phyloP scores from a whole-genome alignment of 2,797 vertebrate species.

The Cuniculus paca region DNA sequence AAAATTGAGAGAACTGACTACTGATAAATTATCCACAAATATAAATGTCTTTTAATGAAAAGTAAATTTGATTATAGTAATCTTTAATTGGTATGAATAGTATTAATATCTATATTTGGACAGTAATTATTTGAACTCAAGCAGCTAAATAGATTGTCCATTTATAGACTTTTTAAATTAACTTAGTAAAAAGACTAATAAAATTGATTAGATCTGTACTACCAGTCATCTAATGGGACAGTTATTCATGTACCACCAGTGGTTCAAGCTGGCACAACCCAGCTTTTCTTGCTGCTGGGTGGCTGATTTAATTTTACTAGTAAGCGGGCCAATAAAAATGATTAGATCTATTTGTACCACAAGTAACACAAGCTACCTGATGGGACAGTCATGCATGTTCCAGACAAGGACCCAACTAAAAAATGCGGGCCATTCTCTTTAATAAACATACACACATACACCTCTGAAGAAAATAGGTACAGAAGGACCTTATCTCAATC shows the following conservation, averaged over 20 bases:
- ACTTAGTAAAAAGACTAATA: background rate
- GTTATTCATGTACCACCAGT: no score
- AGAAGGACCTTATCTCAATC: background rate
- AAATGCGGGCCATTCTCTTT: background rate
- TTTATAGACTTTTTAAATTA: background rate
- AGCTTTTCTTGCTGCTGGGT: background rate
- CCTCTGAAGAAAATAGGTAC: background rate
- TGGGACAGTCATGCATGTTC: background rate
- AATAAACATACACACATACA: background rate
- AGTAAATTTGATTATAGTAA: background rate
- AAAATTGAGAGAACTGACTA: background rate
- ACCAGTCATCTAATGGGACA: background rate
- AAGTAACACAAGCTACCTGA: background rate
- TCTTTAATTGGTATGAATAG: background rate
- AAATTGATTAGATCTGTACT: background rate
- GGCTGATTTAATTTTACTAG: background rate
- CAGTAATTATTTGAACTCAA: background rate
- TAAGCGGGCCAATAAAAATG: background rate
- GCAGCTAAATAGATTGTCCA: background rate
- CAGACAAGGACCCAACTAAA: background rate
- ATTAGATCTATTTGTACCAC: background rate
- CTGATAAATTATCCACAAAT: background rate
- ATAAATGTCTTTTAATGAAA: background rate
- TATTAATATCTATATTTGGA: background rate
- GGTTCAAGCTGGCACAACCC: background rate